A percentile compares a stretch with the other conserved stretches of the same genome.
Evolutionary conservation across 2,888 invertebrate genomes (phyloP).

Genomic region (Sepiola atlantica): DNA sequence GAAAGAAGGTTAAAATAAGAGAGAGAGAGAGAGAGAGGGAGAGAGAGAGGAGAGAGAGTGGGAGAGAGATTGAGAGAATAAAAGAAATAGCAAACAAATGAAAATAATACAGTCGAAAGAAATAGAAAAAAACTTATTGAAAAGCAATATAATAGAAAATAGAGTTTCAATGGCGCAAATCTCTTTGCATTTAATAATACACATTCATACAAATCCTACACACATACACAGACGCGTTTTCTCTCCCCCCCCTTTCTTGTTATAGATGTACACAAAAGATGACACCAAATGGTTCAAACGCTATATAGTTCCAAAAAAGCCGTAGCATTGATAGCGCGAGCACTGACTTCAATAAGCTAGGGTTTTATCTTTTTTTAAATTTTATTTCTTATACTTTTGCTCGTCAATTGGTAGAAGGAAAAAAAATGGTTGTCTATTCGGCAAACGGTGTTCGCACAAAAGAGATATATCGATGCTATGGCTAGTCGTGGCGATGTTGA

Average conservation of each 20-base stretch:
- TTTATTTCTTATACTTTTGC: no score
- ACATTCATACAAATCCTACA: neutral
- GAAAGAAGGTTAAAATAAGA: neutral
- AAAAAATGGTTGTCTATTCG: slow-evolving; percentile 22
- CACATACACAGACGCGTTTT: neutral
- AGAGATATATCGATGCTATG: slow-evolving; percentile 2
- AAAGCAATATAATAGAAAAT: neutral
- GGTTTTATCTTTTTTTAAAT: neutral
- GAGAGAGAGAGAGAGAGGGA: neutral
- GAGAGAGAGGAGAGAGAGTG: neutral
- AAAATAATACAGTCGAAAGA: neutral
- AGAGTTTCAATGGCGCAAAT: neutral
- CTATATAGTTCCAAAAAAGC: neutral
- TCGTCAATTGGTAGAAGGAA: no score
- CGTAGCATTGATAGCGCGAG: neutral
- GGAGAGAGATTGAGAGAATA: neutral
- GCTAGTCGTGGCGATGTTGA: neutral
- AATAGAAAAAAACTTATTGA: slow-evolving; percentile 24
- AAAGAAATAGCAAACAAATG: neutral
- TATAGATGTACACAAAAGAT: slow-evolving; percentile 32
- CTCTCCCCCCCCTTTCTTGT: no score
- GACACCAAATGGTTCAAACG: neutral
- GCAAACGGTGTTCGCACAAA: slow-evolving; percentile 14
- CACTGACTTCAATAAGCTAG: neutral
- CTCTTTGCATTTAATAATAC: slow-evolving; percentile 1